Base-by-base conservation (phyloP, 1,140 invertebrate species). In the Pogonomyrmex californicus region DNA sequence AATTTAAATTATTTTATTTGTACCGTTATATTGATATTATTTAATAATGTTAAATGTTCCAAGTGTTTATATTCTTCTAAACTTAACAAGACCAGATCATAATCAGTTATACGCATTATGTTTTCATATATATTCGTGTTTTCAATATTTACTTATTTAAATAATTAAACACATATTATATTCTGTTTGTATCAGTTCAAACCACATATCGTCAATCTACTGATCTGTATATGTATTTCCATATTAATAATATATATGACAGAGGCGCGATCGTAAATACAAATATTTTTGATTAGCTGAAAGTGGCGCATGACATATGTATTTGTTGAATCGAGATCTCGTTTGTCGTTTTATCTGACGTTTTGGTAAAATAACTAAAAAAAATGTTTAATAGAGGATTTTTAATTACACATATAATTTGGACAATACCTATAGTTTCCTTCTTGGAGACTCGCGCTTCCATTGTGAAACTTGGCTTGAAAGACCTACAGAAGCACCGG, bases 351-450 rank as follows among this genome's bases (percentile, higher is more conserved):
- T 65, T 49, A 49, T 23, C 33, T 10, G 23, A 47, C 41, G 14
- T n/a, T 49, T 78, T 63, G 44, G 14, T n/a, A 2, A 65, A 78
- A 56, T 41, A 56, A 56, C 9, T 14, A 17, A 14, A 47, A 12
- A 36, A 75, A 60, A 75, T 75, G 62, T 83, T 83, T 75, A 36
- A 38, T 23, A 75, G 41, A 33, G 12, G 10, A 4, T 1, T 41
- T 83, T 83, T 83, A 83, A 83, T 83, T 83, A 75, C 10, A 75
- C 12, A 38, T 82, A 73, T 75, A 83, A 83, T 83, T 75, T 60
- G 54, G 36, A 58, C 79, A 73, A 82, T 68, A 47, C 30, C 54
- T 83, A 60, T 41, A 82, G 79, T 47, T 75, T 56, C 38, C 14
- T 54, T 62, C 68, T 83, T 49, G 54, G 51, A 58, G 66, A 47